Evolutionary conservation across 2,797 vertebrate genomes (phyloP).

Genomic region (Pangasius krempfi): DNA sequence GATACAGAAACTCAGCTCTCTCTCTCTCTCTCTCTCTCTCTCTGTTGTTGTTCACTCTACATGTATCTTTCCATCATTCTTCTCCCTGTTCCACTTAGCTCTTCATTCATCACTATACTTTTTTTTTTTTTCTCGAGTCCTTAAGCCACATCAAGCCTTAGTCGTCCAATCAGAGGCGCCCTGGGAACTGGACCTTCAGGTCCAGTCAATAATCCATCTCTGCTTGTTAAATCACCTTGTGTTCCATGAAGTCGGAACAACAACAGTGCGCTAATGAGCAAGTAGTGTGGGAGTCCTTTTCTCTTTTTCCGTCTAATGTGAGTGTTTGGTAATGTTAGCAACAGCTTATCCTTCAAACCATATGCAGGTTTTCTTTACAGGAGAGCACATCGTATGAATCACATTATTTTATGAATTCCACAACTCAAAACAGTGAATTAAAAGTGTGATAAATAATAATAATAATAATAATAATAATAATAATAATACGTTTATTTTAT

Average conservation of each 20-base stretch:
- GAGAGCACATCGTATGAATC: not conserved
- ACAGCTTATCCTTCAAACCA: not conserved
- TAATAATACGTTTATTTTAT: too few relatives aligned
- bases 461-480: too few relatives aligned
- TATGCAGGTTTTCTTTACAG: not conserved
- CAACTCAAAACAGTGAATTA: not conserved
- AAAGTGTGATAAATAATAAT: too few relatives aligned
- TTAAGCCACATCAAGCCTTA: not conserved
- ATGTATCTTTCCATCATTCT: not conserved
- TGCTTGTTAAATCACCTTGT: not conserved
- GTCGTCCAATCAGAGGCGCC: not conserved
- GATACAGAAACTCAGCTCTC: not conserved
- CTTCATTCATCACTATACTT: not conserved
- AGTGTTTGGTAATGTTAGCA: too few relatives aligned
- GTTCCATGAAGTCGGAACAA: not conserved
- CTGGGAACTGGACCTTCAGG: not conserved
- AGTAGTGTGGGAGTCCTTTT: not conserved
- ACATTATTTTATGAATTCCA: not conserved
- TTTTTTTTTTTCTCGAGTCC: not conserved
- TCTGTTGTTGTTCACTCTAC: not conserved
- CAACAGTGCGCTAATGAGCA: not conserved
- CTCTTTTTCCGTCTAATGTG: not conserved
- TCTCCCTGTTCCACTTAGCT: not conserved
- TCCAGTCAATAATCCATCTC: conserved; percentile 10
- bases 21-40: not conserved